Percentiles rank a stretch among this genome's conserved stretches.
Evolutionary conservation across 2,113 vertebrate species (phyloP).

Genomic region (Ascaphus truei): DNA sequence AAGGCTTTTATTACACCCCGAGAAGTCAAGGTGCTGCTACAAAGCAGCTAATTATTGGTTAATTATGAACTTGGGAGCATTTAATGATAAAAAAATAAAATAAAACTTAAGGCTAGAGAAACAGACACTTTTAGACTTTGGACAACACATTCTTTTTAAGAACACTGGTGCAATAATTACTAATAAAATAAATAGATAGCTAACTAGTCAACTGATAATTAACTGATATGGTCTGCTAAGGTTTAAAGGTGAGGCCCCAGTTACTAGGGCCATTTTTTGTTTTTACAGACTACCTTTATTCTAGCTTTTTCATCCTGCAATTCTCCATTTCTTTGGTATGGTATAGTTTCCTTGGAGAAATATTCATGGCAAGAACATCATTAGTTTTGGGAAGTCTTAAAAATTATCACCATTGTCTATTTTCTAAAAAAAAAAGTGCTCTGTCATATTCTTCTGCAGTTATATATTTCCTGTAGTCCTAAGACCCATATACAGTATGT

Average conservation of each 20-base stretch:
- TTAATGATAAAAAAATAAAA: conserved; percentile 64
- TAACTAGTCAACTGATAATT: conserved; percentile 83
- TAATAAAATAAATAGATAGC: conserved; percentile 84
- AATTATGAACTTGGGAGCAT: conserved; percentile 77
- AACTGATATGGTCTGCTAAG: conserved; percentile 77
- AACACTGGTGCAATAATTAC: conserved; percentile 76
- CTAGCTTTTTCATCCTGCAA: not conserved
- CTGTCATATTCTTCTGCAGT: no score
- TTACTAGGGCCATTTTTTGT: conserved; percentile 16
- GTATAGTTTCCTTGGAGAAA: not conserved
- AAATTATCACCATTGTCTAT: no score
- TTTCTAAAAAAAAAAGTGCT: no score
- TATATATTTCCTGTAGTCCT: no score
- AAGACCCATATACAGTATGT: no score
- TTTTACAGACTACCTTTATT: not conserved
- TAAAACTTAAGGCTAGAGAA: conserved; percentile 49
- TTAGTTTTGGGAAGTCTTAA: no score
- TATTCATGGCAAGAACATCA: not conserved
- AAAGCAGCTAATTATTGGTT: conserved; percentile 79
- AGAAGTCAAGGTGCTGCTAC: conserved; percentile 66
- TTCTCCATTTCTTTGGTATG: no score
- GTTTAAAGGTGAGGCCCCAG: conserved; percentile 40
- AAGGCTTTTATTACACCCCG: conserved; percentile 68
- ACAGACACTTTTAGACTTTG: conserved; percentile 70
- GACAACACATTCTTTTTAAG: conserved; percentile 63